phyloP scores from a whole-genome alignment of 2,797 vertebrate species.

The Muscicapa striata region DNA sequence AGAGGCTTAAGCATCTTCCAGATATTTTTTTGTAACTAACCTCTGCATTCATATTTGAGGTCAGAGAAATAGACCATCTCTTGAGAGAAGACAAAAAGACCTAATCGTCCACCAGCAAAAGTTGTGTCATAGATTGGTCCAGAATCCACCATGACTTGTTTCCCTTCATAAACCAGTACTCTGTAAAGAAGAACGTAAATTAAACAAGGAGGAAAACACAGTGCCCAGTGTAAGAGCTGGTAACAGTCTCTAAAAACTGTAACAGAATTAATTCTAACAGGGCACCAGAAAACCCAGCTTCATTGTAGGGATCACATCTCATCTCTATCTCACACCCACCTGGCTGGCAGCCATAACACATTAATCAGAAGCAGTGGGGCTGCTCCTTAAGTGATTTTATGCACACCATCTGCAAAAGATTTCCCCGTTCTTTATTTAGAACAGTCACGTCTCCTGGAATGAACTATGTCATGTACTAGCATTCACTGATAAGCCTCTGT shows the following conservation, averaged over 20 bases:
- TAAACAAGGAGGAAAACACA: background rate
- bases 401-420: conserved; percentile 52
- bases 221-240: background rate
- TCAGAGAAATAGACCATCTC: conserved; percentile 99
- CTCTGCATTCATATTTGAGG: conserved; percentile 98
- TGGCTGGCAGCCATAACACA: conserved; percentile 15
- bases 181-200: conserved; percentile 68
- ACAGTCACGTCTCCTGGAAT: conserved; percentile 34
- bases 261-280: background rate
- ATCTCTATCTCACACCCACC: background rate
- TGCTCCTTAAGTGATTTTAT: conserved; percentile 25
- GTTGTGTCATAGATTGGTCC: conserved; percentile 94
- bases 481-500: conserved; percentile 12
- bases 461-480: conserved; percentile 25
- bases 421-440: conserved; percentile 45
- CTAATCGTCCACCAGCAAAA: conserved; percentile 92
- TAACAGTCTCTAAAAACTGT: background rate
- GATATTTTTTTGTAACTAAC: conserved; percentile 78
- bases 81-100: conserved; percentile 99
- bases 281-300: background rate
- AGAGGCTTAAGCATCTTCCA: background rate
- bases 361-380: conserved; percentile 25
- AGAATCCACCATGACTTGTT: conserved; percentile 98
- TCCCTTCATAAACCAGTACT: conserved; percentile 96
- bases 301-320: background rate